phyloP scores from a whole-genome alignment of 2,888 invertebrate genomes.

The Gymnosoma rotundatum region DNA sequence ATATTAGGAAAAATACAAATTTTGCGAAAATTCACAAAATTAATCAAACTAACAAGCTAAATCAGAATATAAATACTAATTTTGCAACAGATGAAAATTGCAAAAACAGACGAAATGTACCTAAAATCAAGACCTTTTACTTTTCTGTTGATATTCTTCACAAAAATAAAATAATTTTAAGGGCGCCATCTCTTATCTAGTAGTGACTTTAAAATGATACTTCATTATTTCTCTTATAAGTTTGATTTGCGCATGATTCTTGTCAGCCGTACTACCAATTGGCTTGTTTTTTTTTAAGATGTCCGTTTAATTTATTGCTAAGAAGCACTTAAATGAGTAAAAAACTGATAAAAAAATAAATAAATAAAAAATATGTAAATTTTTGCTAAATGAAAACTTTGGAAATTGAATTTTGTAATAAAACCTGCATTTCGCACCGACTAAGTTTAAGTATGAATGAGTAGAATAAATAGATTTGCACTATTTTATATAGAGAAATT shows the following conservation, averaged over 20 bases:
- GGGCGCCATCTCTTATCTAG: slow-evolving; percentile 36
- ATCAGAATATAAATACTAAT: too few relatives aligned
- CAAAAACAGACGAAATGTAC: too few relatives aligned
- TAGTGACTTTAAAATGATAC: not conserved
- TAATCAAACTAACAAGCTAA: too few relatives aligned
- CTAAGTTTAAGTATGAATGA: too few relatives aligned
- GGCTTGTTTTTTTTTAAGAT: slow-evolving; percentile 1
- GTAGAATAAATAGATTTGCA: too few relatives aligned
- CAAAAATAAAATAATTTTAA: not conserved
- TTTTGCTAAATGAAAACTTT: too few relatives aligned
- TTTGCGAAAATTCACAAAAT: too few relatives aligned
- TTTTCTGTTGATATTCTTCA: too few relatives aligned
- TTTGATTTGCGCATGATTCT: slow-evolving; percentile 48
- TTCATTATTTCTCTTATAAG: slow-evolving; percentile 20
- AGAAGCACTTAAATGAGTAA: slow-evolving; percentile 5
- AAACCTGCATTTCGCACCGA: slow-evolving; percentile 19
- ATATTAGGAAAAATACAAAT: too few relatives aligned
- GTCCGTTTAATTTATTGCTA: slow-evolving; percentile 14
- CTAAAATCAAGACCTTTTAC: too few relatives aligned
- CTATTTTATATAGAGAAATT: too few relatives aligned
- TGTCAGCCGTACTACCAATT: slow-evolving; percentile 36
- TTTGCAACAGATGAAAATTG: too few relatives aligned
- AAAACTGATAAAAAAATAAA: slow-evolving; percentile 36
- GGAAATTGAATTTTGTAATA: slow-evolving; percentile 38
- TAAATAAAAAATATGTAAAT: not conserved